phyloP scores from a whole-genome alignment of 2,797 vertebrate genomes.

The Crax fasciolata region DNA sequence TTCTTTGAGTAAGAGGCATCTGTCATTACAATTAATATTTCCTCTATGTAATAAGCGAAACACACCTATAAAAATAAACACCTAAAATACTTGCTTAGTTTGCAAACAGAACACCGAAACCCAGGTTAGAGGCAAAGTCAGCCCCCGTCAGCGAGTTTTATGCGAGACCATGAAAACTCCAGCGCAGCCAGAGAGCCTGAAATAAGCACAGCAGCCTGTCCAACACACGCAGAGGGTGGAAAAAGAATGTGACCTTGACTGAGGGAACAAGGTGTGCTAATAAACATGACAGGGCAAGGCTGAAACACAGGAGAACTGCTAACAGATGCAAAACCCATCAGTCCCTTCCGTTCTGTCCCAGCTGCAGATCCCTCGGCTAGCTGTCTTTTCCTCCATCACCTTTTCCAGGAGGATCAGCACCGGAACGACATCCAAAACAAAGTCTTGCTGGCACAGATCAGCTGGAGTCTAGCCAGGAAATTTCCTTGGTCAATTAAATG shows the following conservation, averaged over 20 bases:
- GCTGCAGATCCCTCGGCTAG: slow-evolving; percentile 1
- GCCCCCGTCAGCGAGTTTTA: fast-evolving
- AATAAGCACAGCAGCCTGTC: neutral
- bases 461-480: slow-evolving; percentile 37
- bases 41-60: neutral
- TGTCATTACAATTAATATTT: neutral
- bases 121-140: neutral
- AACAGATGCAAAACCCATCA: slow-evolving; percentile 29
- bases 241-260: slow-evolving; percentile 62
- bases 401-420: neutral
- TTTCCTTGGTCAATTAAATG: neutral
- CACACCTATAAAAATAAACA: neutral
- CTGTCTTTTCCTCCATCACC: neutral
- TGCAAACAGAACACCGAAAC: neutral
- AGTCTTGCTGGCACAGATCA: slow-evolving; percentile 24
- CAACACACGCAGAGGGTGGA: slow-evolving; percentile 19
- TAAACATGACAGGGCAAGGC: neutral
- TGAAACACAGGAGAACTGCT: neutral
- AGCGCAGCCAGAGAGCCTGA: neutral
- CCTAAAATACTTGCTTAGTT: neutral
- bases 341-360: neutral
- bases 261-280: slow-evolving; percentile 66
- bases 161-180: neutral
- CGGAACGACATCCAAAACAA: slow-evolving; percentile 36
- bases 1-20: neutral